phyloP scores from a whole-genome alignment of 2,113 vertebrate species.

The Hippocampus comes region DNA sequence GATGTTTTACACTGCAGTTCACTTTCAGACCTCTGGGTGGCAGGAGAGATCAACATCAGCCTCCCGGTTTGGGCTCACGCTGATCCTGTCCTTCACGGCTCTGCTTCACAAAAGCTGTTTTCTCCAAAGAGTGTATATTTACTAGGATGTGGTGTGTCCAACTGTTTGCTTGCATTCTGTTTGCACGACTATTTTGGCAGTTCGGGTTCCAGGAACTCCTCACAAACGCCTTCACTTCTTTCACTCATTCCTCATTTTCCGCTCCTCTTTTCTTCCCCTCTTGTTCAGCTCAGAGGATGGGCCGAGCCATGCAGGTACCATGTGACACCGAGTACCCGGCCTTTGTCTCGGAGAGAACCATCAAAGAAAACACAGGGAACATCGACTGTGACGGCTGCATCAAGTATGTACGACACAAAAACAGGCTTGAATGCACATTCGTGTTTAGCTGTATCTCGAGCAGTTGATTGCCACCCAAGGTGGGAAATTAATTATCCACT shows the following conservation, averaged over 20 bases:
- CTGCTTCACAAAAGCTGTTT: constrained; percentile 38
- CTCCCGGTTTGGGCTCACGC: constrained; percentile 20
- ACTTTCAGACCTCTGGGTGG: constrained; percentile 56
- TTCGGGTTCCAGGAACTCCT: constrained; percentile 31
- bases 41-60: constrained; percentile 62
- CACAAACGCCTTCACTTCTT: constrained; percentile 1
- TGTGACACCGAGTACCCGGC: constrained; percentile 97
- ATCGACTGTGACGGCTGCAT: constrained; percentile 92
- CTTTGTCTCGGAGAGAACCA: constrained; percentile 96
- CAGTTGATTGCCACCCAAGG: too few species aligned
- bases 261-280: background rate
- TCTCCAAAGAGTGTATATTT: constrained; percentile 46
- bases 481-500: too few species aligned
- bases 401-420: constrained; percentile 76
- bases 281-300: constrained; percentile 81
- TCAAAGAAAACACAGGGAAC: constrained; percentile 95
- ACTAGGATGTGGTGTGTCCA: constrained; percentile 40
- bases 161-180: constrained; percentile 33
- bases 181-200: constrained; percentile 40
- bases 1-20: constrained; percentile 19
- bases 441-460: background rate
- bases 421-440: background rate
- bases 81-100: constrained; percentile 22
- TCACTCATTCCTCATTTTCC: background rate
- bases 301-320: constrained; percentile 86